Conservation (phyloP, 1,140 invertebrate genomes). For the Brachionus angularis region DNA sequence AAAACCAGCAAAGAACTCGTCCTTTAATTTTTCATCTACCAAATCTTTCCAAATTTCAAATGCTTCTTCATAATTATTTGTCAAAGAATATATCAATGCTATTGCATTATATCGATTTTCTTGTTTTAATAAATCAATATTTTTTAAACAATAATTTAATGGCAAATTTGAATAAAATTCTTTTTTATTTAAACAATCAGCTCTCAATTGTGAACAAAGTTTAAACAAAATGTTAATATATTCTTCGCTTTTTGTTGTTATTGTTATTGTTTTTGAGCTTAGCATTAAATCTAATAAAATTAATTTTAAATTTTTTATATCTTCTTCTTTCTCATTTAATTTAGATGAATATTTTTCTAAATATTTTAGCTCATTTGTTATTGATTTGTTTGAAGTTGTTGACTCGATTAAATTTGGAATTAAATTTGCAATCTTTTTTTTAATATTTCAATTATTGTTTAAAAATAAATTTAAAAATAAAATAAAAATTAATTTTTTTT, state of each 20-base stretch:
- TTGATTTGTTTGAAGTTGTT: background rate
- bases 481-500: background rate
- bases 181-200: background rate
- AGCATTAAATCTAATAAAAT: constrained; percentile 5
- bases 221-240: background rate
- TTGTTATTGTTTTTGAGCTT: background rate
- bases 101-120: background rate
- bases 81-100: background rate
- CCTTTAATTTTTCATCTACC: background rate
- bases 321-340: background rate
- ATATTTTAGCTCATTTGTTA: background rate
- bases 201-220: background rate
- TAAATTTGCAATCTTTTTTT: background rate
- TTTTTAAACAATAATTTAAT: constrained; percentile 10
- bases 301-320: background rate
- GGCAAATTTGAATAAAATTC: constrained; percentile 13
- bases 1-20: constrained; percentile 18
- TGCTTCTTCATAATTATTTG: background rate
- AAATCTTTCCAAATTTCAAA: constrained; percentile 43
- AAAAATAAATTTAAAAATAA: background rate
- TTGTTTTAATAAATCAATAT: constrained; percentile 9
- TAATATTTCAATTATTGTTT: background rate
- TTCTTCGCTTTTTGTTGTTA: constrained; percentile 25
- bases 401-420: background rate
- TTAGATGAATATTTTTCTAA: too few species aligned